Evolutionary conservation across 2,113 vertebrate genomes (phyloP).

Genomic region (Brachypteracias leptosomus): DNA sequence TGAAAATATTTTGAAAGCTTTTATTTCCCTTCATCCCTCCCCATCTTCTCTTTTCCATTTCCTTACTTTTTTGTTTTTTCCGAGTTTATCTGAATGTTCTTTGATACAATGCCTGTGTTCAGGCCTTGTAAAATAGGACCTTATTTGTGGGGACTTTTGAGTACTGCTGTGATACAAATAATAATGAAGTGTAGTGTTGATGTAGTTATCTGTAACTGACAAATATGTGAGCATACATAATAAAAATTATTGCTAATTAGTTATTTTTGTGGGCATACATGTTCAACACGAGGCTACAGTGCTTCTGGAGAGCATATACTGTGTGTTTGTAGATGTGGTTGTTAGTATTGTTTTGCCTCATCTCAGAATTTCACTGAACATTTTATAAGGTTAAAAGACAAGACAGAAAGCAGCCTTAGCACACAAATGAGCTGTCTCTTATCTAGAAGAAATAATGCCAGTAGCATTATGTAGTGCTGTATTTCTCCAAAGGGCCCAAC

Average conservation of each 20-base stretch:
- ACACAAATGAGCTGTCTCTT: not conserved
- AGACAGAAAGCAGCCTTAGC: not conserved
- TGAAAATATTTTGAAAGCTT: not conserved
- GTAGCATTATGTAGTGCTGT: not conserved
- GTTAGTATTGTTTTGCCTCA: not conserved
- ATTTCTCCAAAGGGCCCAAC: not conserved
- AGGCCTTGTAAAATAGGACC: not conserved
- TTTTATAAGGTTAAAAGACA: not conserved
- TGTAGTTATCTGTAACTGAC: not conserved
- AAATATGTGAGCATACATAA: not conserved
- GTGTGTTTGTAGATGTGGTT: not conserved
- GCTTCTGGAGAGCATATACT: not conserved
- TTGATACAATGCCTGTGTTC: not conserved
- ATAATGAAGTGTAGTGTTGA: not conserved
- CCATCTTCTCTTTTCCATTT: not conserved
- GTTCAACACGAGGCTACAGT: not conserved
- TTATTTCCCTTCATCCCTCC: not conserved
- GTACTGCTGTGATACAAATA: not conserved
- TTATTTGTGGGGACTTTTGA: not conserved
- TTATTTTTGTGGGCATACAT: not conserved
- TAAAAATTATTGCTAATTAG: not conserved
- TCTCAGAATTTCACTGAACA: not conserved
- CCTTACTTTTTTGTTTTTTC: not conserved
- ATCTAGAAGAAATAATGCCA: not conserved
- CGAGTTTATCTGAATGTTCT: not conserved